Evolutionary conservation across 2,113 vertebrate species (phyloP), one percentile per base, ranked within the genome.

Genomic region (Oncorhynchus tshawytscha): DNA sequence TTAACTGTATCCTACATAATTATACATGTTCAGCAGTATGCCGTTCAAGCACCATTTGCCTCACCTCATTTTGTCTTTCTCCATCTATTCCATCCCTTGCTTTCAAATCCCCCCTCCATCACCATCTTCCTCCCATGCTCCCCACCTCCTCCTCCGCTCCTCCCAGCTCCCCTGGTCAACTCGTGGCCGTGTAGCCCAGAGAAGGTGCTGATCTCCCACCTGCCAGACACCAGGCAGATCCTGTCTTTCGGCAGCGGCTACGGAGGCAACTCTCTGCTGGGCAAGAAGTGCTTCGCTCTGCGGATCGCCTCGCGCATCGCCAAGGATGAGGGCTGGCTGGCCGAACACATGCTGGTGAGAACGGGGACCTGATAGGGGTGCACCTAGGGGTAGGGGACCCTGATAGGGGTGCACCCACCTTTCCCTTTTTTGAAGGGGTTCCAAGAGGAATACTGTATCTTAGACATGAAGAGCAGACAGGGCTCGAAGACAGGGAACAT

Each of bases 281-380:
- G 98, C 29, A 99, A 99, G 92, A 99, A 99, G 77, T 99, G 98
- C 88, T 99, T 99, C 2, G 98, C 98, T 0, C 95, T 99, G 54
- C 89, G 97, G 16, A 98, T 99, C 3, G 98, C 98, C 71, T 97
- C 97, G 22, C 93, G 94, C 2, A 95, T 99, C 2, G 98, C 96
- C 79, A 97, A 97, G 82, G 97, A 99, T 74, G 98, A 99, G 79
- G 98, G 98, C 54, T 99, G 98, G 98, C 91, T 99, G 25, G 96
- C 98, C 0, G 98, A 99, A 73, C 98, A 99, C 89, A 99, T 99
- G 98, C 94, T 99, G 97, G 98, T 99, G 80, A 88, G 93, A 71
- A 49, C 39, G 3, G 8, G 29, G 39, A 39, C 9, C 24, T 5
- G 12, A 6, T 18, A 9, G 4, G 29, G 5, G 13, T 16, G 66